Base-by-base conservation (phyloP, 1,140 invertebrate species). In the Drosophila triauraria region DNA sequence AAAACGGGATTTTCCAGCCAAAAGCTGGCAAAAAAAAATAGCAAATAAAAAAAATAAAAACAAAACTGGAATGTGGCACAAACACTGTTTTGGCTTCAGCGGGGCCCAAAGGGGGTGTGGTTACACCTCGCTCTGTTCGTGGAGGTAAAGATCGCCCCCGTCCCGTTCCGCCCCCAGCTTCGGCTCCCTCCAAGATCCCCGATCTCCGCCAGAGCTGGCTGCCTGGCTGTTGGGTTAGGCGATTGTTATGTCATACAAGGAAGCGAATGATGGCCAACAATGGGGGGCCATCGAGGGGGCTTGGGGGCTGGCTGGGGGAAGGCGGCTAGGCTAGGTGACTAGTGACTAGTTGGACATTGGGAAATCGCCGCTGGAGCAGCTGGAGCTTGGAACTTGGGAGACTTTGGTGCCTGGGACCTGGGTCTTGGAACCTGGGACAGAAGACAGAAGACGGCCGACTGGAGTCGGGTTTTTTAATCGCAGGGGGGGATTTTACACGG, bases 161-260 rank as follows among this genome's bases (percentile, higher is more conserved):
- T 83, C 69, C 65, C 72, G 42, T 58, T 51, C n/a, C 60, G 48
- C 30, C 32, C 17, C 32, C 17, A 9, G n/a, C 25, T 30, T 32
- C n/a, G 9, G n/a, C 30, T 53, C 27, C 50, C 20, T 53, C 50
- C 50, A n/a, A 38, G 53, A 54, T 54, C 32, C 32, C 53, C 53
- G 53, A 54, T 75, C 63, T 53, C 43, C 56, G 27, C 17, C 53
- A 6, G 12, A 1, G 9, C 32, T 25, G 27, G 4, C 38, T 51
- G 59, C 38, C 47, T 42, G 35, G 12, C 40, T 32, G 17, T 59
- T 75, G 75, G 79, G 64, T 61, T 85, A 78, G 82, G 62, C 69
- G 78, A 67, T 57, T 65, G 64, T 88, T 88, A 88, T 88, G 84
- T 88, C 84, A 88, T 84, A 88, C 84, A 90, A 88, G 84, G 84